phyloP scores from a whole-genome alignment of 2,888 invertebrate species.

The Lasioglossum leucozonium region DNA sequence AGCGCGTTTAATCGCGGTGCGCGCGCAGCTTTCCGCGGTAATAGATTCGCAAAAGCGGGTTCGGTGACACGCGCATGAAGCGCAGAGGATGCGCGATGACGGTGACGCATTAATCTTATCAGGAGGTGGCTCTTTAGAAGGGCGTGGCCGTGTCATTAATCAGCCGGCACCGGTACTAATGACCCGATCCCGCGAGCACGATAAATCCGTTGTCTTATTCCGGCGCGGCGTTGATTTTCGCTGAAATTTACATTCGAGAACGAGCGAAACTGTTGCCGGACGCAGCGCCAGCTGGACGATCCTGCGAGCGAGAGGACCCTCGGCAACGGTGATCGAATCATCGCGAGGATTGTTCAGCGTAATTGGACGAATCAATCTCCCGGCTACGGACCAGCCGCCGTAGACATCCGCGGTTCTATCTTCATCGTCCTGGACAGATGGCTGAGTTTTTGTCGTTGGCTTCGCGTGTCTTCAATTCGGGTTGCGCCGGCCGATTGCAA shows the following conservation, averaged over 20 bases:
- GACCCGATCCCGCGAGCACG: constrained; percentile 51
- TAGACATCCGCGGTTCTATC: constrained; percentile 52
- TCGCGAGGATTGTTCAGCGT: constrained; percentile 78
- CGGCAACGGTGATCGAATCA: constrained; percentile 72
- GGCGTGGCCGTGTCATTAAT: constrained; percentile 64
- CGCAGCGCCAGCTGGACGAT: constrained; percentile 43
- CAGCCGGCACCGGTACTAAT: constrained; percentile 59
- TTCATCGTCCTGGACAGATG: constrained; percentile 51
- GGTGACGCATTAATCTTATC: constrained; percentile 68
- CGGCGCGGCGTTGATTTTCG: constrained; percentile 42
- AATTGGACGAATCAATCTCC: constrained; percentile 81
- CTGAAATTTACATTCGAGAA: constrained; percentile 59
- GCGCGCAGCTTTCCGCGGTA: constrained; percentile 26
- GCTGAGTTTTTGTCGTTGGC: constrained; percentile 37
- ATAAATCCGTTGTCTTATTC: constrained; percentile 63
- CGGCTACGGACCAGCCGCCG: constrained; percentile 63
- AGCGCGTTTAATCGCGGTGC: constrained; percentile 44
- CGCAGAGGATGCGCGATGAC: constrained; percentile 38
- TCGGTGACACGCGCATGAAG: constrained; percentile 41
- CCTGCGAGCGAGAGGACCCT: constrained; percentile 47
- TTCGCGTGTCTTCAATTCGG: not conserved
- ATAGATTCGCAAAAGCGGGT: constrained; percentile 47
- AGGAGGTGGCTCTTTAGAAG: constrained; percentile 36
- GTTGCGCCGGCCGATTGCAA: constrained; percentile 54
- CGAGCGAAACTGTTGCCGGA: constrained; percentile 45